phyloP scores from a whole-genome alignment of 2,888 invertebrate species.

The Theretra japonica region DNA sequence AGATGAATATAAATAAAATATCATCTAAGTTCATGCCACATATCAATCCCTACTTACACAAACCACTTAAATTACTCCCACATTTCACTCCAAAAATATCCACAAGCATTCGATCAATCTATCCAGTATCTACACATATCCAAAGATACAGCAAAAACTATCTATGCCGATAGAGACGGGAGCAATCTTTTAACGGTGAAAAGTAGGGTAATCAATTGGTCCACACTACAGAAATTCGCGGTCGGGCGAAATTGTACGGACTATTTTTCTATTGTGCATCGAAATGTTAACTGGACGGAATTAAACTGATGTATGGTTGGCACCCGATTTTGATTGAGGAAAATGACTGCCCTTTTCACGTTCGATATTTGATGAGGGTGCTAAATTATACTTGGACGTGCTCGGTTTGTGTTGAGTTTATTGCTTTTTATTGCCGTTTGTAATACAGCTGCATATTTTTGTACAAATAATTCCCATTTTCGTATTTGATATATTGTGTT shows the following conservation, averaged over 20 bases:
- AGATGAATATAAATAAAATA: no score
- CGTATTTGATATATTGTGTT: no score
- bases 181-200: slow-evolving; percentile 19
- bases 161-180: neutral
- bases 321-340: slow-evolving; percentile 21
- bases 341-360: slow-evolving; percentile 17
- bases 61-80: neutral
- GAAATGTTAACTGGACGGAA: slow-evolving; percentile 34
- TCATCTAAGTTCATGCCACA: no score
- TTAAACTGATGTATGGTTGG: slow-evolving; percentile 35
- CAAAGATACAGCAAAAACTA: neutral
- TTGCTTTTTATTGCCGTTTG: neutral
- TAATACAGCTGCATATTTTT: no score
- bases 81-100: neutral
- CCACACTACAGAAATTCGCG: slow-evolving; percentile 25
- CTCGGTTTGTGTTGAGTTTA: neutral
- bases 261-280: slow-evolving; percentile 36
- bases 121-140: neutral
- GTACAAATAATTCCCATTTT: no score
- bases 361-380: slow-evolving; percentile 11
- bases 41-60: no score
- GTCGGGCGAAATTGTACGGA: slow-evolving; percentile 22
- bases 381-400: slow-evolving; percentile 1
- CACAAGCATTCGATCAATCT: neutral
- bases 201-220: slow-evolving; percentile 28